Evolutionary conservation across 2,888 invertebrate genomes (phyloP), one percentile per base, ranked within the genome.

Genomic region (Zele albiditarsus): DNA sequence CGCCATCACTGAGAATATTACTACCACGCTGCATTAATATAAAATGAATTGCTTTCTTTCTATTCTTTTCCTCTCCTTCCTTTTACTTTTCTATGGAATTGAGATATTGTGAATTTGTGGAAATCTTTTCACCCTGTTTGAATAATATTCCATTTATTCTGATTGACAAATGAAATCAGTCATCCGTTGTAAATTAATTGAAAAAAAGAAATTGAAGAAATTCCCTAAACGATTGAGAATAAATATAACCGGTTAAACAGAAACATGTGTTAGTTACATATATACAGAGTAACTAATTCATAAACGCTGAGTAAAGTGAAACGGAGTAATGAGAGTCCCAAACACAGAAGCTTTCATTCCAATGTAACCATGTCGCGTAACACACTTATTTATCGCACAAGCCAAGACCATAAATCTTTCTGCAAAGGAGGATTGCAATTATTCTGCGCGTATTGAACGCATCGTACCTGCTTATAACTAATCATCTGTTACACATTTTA

Each of bases 401-500:
- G 78, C 78, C 73, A 78, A 71, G 81, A 83, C 83, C 84, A 84
- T 87, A 87, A 87, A 87, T 87, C 86, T 84, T 81, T 81, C 80
- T 77, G 74, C 80, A 84, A 81, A 82, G 78, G 82, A 84, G 83
- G 84, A 85, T 84, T 82, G 84, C 84, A 86, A 87, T 87, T 87
- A 87, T 84, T 82, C 80, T 83, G 81, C 81, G 82, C 82, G 82
- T 84, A 87, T 87, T 88, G 86, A 87, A 85, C 83, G 84, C 82
- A 80, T 81, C 81, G 80, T 83, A 81, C 81, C 80, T 82, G 23
- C 49, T n/a, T 27, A 33, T 53, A 49, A 68, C 68, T 53, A n/a
- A 33, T 53, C 53, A 53, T 49, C n/a, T 31, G 46, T 58, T 57
- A 16, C 12, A 20, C 3, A 27, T 38, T 27, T 70, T 49, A 20